Base-by-base conservation (phyloP, 1,140 invertebrate species). In the Trichomalopsis sarcophagae region DNA sequence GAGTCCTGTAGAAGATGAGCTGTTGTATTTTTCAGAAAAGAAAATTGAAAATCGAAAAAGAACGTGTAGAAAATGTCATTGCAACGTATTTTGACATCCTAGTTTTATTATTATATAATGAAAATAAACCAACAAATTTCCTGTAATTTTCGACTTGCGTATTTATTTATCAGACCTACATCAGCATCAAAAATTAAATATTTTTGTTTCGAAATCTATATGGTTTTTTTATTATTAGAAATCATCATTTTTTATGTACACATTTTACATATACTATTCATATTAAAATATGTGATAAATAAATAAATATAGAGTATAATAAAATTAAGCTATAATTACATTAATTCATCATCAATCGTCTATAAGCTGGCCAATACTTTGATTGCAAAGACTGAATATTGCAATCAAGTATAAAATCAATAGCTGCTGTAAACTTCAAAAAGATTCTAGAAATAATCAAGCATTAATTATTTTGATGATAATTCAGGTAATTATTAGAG, bases 1-100 rank as follows among this genome's bases (percentile, higher is more conserved):
- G 78, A 79, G 76, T 71, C 66, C 76, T 69, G 62, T 84, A 84
- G 75, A 82, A 76, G 6, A 82, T 30, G 71, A 77, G 81, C 74
- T 83, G 44, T 84, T 84, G 68, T 74, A 80, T 84, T 84, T 84
- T 78, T 21, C 50, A 77, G 33, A 62, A 77, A 76, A 84, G 11
- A 78, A 23, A 30, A 44, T 73, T 73, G 71, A 68, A 36, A 68
- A 36, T 21, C 50, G 27, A 81, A 69, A 81, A 76, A 84, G 84
- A 81, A 55, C 33, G 77, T 86, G 44, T 84, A 82, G 33, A 84
- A 84, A 81, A 80, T 86, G 81, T 88, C 79, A 88, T 84, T 87
- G 86, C 85, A 86, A 79, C 87, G 87, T 87, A 87, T 87, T 89
- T 89, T 87, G 80, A 87, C 87, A 88, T 80, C 21, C 74, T 88